These are phyloP conservation scores for Trichopoda pennipes DNA, from an alignment of 2,888 invertebrate genomes.

Conservation along the genomic window DNA sequence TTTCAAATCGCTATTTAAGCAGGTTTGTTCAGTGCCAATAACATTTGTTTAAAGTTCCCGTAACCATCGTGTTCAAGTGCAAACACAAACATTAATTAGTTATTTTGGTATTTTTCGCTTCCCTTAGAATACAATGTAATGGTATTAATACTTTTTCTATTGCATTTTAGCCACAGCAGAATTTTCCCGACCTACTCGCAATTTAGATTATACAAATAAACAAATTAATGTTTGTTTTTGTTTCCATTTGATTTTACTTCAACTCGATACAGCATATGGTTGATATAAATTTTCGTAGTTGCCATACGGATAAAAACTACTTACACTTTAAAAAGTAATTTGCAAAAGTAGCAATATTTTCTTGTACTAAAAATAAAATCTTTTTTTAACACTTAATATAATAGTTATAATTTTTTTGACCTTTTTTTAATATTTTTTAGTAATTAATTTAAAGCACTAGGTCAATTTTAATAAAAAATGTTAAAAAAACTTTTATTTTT, in stretches of 20 bases:
- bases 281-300: neutral
- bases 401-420: too few relatives aligned
- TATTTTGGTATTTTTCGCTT: conserved; percentile 21
- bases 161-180: conserved; percentile 4
- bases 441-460: too few relatives aligned
- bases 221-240: conserved; percentile 38
- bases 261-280: conserved; percentile 28
- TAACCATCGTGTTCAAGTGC: conserved; percentile 3
- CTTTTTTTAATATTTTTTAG: too few relatives aligned
- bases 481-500: too few relatives aligned
- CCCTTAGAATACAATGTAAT: conserved; percentile 8
- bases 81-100: conserved; percentile 20
- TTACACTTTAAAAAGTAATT: too few relatives aligned
- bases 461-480: too few relatives aligned
- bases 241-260: neutral
- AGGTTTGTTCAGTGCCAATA: conserved; percentile 54
- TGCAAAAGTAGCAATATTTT: too few relatives aligned
- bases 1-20: conserved; percentile 6
- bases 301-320: neutral
- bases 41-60: conserved; percentile 38
- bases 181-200: conserved; percentile 22
- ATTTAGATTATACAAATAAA: conserved; percentile 53
- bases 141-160: neutral
- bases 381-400: too few relatives aligned
- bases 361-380: too few relatives aligned